Conservation (phyloP, 2,113 vertebrate species). For the Theristicus caerulescens region DNA sequence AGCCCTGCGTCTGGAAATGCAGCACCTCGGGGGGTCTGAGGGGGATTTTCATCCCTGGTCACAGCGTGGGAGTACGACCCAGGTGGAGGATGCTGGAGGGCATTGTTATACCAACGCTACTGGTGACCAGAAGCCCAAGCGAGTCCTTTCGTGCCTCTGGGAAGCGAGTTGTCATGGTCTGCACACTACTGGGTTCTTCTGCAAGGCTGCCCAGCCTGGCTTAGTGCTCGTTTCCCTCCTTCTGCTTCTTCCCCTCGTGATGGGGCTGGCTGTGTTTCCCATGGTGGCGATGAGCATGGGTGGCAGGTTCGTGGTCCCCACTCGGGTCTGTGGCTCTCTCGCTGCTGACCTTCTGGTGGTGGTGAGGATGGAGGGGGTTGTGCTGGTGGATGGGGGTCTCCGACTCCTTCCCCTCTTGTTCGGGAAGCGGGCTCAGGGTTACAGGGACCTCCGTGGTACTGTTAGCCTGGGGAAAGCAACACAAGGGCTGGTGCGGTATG, state of each 20-base stretch:
- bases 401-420: neutral
- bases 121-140: neutral
- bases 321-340: neutral
- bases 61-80: accelerated
- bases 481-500: neutral
- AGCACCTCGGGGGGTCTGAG: neutral
- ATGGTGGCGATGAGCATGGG: neutral
- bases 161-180: neutral
- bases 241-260: neutral
- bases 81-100: neutral
- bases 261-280: neutral
- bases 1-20: neutral
- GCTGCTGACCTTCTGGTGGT: neutral
- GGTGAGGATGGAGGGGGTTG: neutral
- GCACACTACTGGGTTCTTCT: neutral
- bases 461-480: slow-evolving; percentile 24
- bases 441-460: neutral
- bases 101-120: neutral
- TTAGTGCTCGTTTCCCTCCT: neutral
- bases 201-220: neutral
- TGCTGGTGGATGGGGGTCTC: neutral
- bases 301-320: neutral
- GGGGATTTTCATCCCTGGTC: neutral
- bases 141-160: neutral
- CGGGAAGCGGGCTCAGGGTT: neutral